These are phyloP conservation scores for Chaetophractus vellerosus DNA, from an alignment of 2,797 vertebrate species.

Conservation along the genomic window DNA sequence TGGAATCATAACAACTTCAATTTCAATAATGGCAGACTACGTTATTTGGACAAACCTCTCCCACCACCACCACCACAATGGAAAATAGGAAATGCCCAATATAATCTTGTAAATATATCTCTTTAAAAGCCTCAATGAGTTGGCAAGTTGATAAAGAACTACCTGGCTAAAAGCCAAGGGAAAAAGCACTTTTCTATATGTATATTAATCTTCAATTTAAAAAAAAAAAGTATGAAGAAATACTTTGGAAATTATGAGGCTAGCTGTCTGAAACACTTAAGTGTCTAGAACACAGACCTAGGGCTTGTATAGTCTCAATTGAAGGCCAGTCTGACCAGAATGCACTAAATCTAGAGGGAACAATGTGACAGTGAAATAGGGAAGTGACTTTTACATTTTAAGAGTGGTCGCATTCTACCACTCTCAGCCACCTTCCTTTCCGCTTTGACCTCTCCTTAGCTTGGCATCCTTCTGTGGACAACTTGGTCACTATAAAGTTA, in stretches of 20 bases:
- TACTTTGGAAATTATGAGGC: not conserved
- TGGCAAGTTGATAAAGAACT: too few species aligned
- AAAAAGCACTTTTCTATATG: not conserved
- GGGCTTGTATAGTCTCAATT: not conserved
- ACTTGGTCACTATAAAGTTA: conserved; percentile 2
- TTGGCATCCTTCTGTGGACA: not conserved
- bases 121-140: not conserved
- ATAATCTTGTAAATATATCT: not conserved
- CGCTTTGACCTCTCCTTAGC: not conserved
- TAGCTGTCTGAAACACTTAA: not conserved
- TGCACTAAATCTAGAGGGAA: not conserved
- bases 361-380: not conserved
- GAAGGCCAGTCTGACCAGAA: not conserved
- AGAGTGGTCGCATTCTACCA: not conserved
- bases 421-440: not conserved
- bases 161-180: too few species aligned
- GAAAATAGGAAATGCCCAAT: not conserved
- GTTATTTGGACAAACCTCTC: conserved; percentile 4
- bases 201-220: conserved; percentile 19
- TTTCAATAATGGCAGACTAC: not conserved
- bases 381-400: not conserved
- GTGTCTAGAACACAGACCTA: not conserved
- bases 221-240: not conserved
- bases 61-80: not conserved
- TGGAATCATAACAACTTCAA: not conserved